Conservation (phyloP, 2,888 invertebrate species). For the Hyles lineata region DNA sequence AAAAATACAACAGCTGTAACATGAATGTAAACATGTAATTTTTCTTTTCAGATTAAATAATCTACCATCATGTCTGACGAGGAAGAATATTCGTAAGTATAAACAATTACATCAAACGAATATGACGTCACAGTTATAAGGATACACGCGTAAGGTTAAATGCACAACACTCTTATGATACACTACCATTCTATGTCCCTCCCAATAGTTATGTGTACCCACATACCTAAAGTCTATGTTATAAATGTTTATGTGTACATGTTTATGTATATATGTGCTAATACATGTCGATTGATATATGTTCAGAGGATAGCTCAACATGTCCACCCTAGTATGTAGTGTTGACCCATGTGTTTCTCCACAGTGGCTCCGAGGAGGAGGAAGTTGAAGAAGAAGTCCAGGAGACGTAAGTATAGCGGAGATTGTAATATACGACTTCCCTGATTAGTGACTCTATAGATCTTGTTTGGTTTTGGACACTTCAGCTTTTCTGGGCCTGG, state of each 20-base stretch:
- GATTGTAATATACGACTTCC: constrained; percentile 41
- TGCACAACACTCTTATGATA: constrained; percentile 32
- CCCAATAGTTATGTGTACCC: constrained; percentile 35
- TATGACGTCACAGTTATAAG: neutral
- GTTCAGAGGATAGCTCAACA: neutral
- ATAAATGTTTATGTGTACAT: constrained; percentile 19
- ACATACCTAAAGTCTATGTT: constrained; percentile 32
- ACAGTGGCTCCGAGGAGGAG: constrained; percentile 89
- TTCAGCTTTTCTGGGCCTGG: constrained; percentile 76
- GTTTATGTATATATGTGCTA: constrained; percentile 36
- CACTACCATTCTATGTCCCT: constrained; percentile 28
- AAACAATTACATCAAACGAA: constrained; percentile 25
- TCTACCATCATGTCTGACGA: constrained; percentile 95
- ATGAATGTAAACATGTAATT: constrained; percentile 36
- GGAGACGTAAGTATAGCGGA: constrained; percentile 87
- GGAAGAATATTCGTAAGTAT: constrained; percentile 97
- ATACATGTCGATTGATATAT: constrained; percentile 22
- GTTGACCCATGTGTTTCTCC: constrained; percentile 54
- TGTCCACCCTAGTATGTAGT: constrained; percentile 42
- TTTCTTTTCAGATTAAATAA: constrained; percentile 77
- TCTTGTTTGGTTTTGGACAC: constrained; percentile 73
- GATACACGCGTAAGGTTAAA: constrained; percentile 19
- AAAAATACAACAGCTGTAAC: constrained; percentile 13
- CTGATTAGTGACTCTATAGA: constrained; percentile 61
- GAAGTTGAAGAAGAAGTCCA: constrained; percentile 91